These are phyloP conservation scores for Hexactinellida sp. DNA, from an alignment of 37 sponge, comb jelly and placozoan species.

Conservation along the genomic window DNA sequence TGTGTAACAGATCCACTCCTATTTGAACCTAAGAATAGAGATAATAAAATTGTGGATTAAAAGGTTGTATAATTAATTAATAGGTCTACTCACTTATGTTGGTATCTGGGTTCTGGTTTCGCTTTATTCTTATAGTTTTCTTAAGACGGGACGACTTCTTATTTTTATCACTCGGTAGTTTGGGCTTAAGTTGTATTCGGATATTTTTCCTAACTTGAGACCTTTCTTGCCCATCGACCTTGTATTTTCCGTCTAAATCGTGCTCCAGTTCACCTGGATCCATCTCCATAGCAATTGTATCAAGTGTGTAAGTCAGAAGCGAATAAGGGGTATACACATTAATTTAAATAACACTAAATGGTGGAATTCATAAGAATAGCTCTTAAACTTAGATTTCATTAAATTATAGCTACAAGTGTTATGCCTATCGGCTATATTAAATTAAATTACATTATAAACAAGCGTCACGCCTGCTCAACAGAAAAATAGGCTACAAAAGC, in stretches of 20 bases:
- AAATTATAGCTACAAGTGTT: too few relatives aligned
- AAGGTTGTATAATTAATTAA: too few relatives aligned
- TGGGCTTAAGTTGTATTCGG: not conserved
- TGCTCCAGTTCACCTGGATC: not conserved
- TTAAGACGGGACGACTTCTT: not conserved
- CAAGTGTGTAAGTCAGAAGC: not conserved
- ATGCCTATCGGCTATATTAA: too few relatives aligned
- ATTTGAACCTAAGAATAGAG: not conserved
- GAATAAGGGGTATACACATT: not conserved
- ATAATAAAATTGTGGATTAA: not conserved
- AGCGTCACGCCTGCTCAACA: too few relatives aligned
- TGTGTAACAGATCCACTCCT: not conserved
- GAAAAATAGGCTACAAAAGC: too few relatives aligned
- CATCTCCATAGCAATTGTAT: not conserved
- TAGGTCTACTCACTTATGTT: not conserved
- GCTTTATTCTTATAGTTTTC: not conserved
- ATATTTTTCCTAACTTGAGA: constrained; percentile 5
- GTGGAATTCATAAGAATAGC: not conserved
- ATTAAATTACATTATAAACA: too few relatives aligned
- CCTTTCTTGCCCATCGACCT: not conserved
- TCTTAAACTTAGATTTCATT: too few relatives aligned
- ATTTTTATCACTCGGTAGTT: not conserved
- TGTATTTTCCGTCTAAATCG: not conserved
- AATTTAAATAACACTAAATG: not conserved
- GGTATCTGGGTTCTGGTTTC: not conserved